Evolutionary conservation across 1,140 invertebrate species (phyloP), one percentile per base, ranked within the genome.

Genomic region (Drosophila malerkotliana): DNA sequence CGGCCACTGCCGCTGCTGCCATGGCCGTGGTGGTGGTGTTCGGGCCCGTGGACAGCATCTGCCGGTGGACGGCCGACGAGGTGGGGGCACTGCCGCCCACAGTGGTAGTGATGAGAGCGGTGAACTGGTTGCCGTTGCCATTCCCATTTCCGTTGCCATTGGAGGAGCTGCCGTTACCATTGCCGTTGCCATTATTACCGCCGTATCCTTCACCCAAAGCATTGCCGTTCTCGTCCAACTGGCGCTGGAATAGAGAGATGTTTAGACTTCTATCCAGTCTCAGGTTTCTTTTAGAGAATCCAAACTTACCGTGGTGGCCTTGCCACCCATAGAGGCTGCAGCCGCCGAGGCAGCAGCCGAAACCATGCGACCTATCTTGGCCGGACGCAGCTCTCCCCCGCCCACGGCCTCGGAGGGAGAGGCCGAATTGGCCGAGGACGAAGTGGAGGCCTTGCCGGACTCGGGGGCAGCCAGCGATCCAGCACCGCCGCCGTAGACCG

Each of bases 191-290:
- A 52, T 39, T 55, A 15, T 49, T 60, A 15, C 53, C 45, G 1
- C 56, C 74, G 26, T 55, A 88, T 4, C 67, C 71, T 39, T 90
- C 89, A 47, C 73, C 72, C 24, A 93, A 39, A 9, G 92, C 91
- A 61, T 93, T 93, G 6, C 92, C 92, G 51, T 93, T 93, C 72
- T 93, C 93, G 79, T 93, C 93, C n/a, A 92, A 61, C 44, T 92
- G 90, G 59, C 93, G 93, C 92, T 93, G 79, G 4, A 61, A 4
- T 18, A 21, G 30, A 37, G 8, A 48, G 18, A 41, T 8, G 7
- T 8, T 57, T 45, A 44, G 24, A 34, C 14, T 44, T 44, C 10
- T 1, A 6, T 15, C 4, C n/a, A 14, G n/a, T 26, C 28, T 4
- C 41, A 4, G 28, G 14, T 37, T 21, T 3, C 18, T 18, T 18